Base-by-base conservation (phyloP, 2,113 vertebrate species). In the Leptodactylus fuscus region DNA sequence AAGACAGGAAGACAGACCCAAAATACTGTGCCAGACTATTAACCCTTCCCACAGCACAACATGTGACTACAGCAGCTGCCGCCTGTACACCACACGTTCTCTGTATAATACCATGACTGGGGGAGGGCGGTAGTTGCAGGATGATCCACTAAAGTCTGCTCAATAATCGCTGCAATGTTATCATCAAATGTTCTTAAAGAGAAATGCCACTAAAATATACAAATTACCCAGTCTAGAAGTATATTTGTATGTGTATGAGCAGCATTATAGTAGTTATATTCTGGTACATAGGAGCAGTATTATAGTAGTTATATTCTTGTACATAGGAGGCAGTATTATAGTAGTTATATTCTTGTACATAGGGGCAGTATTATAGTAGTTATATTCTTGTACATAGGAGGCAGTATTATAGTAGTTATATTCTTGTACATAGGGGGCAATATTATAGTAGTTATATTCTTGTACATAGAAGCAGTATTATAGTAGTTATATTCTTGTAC, bases 1-100 rank as follows among this genome's bases (percentile, higher is more conserved):
- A 29, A 84, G 60, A 69, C 83, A 53, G 58, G 44, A 49, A 62
- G 29, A n/a, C n/a, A 34, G 2, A 60, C 49, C 82, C 58, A 49
- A 73, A 62, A 83, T 32, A 24, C 58, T 13, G n/a, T n/a, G n/a
- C n/a, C n/a, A n/a, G n/a, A n/a, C n/a, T n/a, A n/a, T n/a, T n/a
- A n/a, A n/a, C n/a, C n/a, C n/a, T n/a, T n/a, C n/a, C n/a, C n/a
- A n/a, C n/a, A n/a, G n/a, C 73, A 4, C 9, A 0, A 2, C 7
- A 38, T 29, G 3, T 11, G 5, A 16, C 44, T 49, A 38, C 24
- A 75, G 11, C 71, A 84, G 71, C 82, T 84, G 71, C 32, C 38
- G 24, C 41, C 29, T 69, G 18, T 65, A 67, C 20, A 36, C 38
- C n/a, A 75, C 71, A 77, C 70, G 44, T 41, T 36, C 62, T 13